Evolutionary conservation across 2,888 invertebrate species (phyloP).

Genomic region (Tetranychus truncatus): DNA sequence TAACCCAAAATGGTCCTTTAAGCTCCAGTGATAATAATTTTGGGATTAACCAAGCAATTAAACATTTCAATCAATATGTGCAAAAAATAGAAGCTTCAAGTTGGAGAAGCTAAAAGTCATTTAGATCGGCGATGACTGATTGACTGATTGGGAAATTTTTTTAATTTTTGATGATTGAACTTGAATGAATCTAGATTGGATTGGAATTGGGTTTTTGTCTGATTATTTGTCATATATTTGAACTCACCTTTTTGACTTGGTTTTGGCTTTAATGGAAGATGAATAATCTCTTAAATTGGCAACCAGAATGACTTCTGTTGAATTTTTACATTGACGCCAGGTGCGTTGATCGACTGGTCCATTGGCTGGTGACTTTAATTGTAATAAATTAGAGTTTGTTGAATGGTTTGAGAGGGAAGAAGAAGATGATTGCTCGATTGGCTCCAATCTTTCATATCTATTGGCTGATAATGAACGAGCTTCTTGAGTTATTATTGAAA

Average conservation of each 20-base stretch:
- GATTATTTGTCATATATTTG: neutral
- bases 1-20: no score
- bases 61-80: neutral
- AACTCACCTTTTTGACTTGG: neutral
- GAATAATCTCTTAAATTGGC: neutral
- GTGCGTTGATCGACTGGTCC: neutral
- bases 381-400: neutral
- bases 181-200: neutral
- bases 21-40: no score
- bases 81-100: no score
- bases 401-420: neutral
- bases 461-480: neutral
- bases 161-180: no score
- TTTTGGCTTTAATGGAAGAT: neutral
- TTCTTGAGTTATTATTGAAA: neutral
- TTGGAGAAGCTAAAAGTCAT: no score
- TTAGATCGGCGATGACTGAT: no score
- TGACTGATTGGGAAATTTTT: no score
- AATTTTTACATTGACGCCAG: neutral
- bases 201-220: neutral
- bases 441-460: no score
- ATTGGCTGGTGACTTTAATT: neutral
- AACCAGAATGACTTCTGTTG: neutral
- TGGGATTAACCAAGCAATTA: neutral
- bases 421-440: neutral